Conservation (phyloP, 2,113 vertebrate genomes). For the Pan paniscus region DNA sequence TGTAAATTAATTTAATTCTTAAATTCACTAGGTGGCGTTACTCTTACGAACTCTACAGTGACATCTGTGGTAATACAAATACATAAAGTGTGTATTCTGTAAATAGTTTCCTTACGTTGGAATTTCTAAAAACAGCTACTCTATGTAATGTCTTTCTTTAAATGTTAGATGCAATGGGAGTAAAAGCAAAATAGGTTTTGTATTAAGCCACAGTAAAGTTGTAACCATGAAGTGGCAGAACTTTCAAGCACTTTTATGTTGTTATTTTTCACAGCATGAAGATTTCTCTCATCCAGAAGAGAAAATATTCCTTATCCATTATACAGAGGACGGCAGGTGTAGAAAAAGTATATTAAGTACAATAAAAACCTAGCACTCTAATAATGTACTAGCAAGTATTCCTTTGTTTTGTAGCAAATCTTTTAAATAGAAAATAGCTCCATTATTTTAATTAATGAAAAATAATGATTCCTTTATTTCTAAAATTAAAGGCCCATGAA, state of each 20-base stretch:
- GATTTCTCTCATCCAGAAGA: slow-evolving; percentile 50
- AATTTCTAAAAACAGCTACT: slow-evolving; percentile 45
- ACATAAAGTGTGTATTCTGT: neutral
- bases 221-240: slow-evolving; percentile 13
- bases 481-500: slow-evolving; percentile 15
- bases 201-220: neutral
- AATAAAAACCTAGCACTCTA: slow-evolving; percentile 12
- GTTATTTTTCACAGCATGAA: neutral
- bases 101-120: neutral
- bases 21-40: slow-evolving; percentile 69
- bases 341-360: slow-evolving; percentile 31
- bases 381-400: neutral
- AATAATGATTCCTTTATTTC: slow-evolving; percentile 2
- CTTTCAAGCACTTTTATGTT: slow-evolving; percentile 50
- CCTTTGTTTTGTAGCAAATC: slow-evolving; percentile 24
- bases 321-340: slow-evolving; percentile 28
- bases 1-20: slow-evolving; percentile 32
- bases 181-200: slow-evolving; percentile 8
- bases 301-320: slow-evolving; percentile 50
- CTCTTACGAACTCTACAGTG: neutral
- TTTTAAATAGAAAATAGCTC: slow-evolving; percentile 28
- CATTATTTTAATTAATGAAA: slow-evolving; percentile 43
- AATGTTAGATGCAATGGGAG: neutral
- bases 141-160: neutral
- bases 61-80: slow-evolving; percentile 19